Evolutionary conservation across 1,140 invertebrate genomes (phyloP).

Genomic region (Aphis craccivora): DNA sequence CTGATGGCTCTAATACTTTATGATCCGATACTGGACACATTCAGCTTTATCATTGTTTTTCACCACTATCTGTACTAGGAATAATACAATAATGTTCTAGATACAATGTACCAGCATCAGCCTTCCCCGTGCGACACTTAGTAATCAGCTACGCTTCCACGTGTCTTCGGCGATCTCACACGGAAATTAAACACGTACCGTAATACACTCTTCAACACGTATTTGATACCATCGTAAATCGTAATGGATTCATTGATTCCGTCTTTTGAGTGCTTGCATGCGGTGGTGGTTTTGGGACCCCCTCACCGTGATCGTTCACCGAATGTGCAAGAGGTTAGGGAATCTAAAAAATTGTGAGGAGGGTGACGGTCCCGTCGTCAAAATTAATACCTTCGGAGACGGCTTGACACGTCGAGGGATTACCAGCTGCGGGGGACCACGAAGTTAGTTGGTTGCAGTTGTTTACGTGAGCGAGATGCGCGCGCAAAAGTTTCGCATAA

Average conservation of each 20-base stretch:
- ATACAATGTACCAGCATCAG: neutral
- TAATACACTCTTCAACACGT: neutral
- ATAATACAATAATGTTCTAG: neutral
- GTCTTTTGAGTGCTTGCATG: neutral
- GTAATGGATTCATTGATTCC: neutral
- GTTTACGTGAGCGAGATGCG: neutral
- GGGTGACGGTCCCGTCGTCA: neutral
- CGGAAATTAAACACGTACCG: neutral
- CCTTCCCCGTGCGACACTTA: neutral
- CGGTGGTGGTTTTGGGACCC: neutral
- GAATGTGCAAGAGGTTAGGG: neutral
- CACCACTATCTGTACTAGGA: neutral
- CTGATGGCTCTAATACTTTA: neutral
- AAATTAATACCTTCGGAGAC: constrained; percentile 50
- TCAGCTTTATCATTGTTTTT: neutral
- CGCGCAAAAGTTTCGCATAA: neutral
- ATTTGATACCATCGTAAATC: neutral
- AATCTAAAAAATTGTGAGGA: neutral
- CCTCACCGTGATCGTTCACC: neutral
- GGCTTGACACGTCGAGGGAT: constrained; percentile 4
- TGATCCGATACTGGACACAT: neutral
- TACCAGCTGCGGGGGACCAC: neutral
- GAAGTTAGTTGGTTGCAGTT: neutral
- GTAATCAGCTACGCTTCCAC: neutral
- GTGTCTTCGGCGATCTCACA: neutral